Base-by-base conservation (phyloP, 2,113 vertebrate genomes). In the Eudyptes chrysolophus region DNA sequence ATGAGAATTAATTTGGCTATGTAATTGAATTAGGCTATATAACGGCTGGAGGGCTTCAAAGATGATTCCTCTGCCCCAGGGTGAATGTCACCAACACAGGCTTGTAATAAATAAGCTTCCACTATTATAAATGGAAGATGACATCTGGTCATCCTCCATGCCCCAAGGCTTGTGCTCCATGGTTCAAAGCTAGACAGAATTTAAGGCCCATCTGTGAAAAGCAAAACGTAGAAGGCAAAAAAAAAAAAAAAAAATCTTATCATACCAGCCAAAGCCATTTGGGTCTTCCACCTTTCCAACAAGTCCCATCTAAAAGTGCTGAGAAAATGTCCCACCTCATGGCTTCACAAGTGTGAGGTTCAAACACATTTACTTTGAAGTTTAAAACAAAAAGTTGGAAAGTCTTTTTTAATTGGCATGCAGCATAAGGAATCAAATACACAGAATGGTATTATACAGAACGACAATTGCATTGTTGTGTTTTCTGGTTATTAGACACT, bases 161-260 rank as follows among this genome's bases (percentile, higher is more conserved):
- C 94, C 90, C 95, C 94, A 96, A 97, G 94, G 95, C 94, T 97
- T 97, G 97, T 96, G 92, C 95, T 95, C 94, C 95, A 94, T 86
- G 93, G 95, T 96, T 97, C 92, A 97, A 95, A 96, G 94, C 94
- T 97, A 94, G 96, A 97, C 25, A 96, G 95, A 96, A 96, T 94
- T 97, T 96, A 97, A 97, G 95, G 91, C 92, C 93, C 92, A 94
- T 92, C 82, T 92, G 95, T 97, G 95, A 97, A 97, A 93, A 97
- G 83, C 90, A 94, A 97, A 94, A 94, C 69, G 88, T 48, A 92
- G 95, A 92, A 96, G 32, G 25, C 78, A 80, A 87, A 42, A 20
- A 52, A 84, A 80, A 87, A 57, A 57, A 87, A 82, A n/a, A n/a
- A 46, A 16, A 8, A 44, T 51, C 85, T 58, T 36, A 93, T 96